These are phyloP conservation scores for Gerris lacustris DNA, from an alignment of 2,888 invertebrate genomes.

Conservation along the genomic window DNA sequence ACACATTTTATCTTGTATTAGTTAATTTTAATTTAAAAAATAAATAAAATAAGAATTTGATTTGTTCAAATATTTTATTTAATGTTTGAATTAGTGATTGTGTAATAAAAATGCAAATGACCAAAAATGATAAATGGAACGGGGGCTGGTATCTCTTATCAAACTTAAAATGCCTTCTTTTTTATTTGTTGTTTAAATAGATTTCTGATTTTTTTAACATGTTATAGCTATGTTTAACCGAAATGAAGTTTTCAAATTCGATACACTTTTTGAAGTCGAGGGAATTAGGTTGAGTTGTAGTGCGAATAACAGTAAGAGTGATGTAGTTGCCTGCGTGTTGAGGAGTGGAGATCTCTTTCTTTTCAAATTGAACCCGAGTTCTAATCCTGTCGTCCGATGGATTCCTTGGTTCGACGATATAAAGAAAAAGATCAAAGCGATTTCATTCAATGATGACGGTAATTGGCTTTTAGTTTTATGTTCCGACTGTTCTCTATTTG, in stretches of 20 bases:
- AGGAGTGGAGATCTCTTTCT: background rate
- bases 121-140: too few species aligned
- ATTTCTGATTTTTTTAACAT: too few species aligned
- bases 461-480: conserved; percentile 54
- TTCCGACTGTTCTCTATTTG: conserved; percentile 47
- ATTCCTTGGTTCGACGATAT: conserved; percentile 33
- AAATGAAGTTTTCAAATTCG: background rate
- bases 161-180: too few species aligned
- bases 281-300: background rate
- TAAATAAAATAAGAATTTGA: too few species aligned
- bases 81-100: too few species aligned
- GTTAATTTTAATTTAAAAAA: too few species aligned
- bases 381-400: conserved; percentile 28
- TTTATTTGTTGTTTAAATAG: too few species aligned
- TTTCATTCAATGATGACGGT: conserved; percentile 38
- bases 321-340: background rate
- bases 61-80: too few species aligned
- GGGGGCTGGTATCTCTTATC: too few species aligned
- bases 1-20: too few species aligned
- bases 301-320: background rate
- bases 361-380: conserved; percentile 10
- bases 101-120: too few species aligned
- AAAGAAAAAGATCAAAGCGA: conserved; percentile 30
- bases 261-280: background rate
- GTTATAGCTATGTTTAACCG: background rate